Conservation (phyloP, 1,140 invertebrate species). For the Ruditapes philippinarum region DNA sequence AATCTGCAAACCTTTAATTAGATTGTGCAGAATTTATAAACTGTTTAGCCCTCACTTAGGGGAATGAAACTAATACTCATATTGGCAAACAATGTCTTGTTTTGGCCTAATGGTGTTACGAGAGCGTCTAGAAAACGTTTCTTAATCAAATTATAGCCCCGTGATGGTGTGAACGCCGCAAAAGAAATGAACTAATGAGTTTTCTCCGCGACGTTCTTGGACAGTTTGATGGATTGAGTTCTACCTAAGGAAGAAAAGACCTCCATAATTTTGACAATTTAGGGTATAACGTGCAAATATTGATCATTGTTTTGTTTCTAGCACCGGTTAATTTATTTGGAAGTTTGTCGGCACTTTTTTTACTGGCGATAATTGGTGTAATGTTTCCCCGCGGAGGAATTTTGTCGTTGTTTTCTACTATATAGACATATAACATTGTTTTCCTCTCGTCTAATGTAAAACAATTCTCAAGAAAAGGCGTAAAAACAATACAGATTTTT, state of each 20-base stretch:
- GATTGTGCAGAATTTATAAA: conserved; percentile 68
- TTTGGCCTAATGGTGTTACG: conserved; percentile 63
- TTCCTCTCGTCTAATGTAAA: background rate
- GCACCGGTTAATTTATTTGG: conserved; percentile 67
- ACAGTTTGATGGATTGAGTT: conserved; percentile 67
- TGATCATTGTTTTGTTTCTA: conserved; percentile 67
- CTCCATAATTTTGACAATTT: conserved; percentile 67
- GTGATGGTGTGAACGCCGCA: conserved; percentile 52
- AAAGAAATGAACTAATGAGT: conserved; percentile 67
- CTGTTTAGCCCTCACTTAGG: conserved; percentile 67
- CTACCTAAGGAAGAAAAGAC: conserved; percentile 65
- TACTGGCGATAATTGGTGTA: conserved; percentile 49
- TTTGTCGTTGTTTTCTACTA: background rate
- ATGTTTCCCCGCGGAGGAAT: conserved; percentile 40
- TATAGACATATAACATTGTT: background rate
- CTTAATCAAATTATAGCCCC: conserved; percentile 55
- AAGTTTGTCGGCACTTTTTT: conserved; percentile 55
- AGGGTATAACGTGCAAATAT: conserved; percentile 65
- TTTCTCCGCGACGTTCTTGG: conserved; percentile 28
- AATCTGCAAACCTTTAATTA: conserved; percentile 66
- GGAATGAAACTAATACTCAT: conserved; percentile 57
- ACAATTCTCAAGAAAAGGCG: background rate
- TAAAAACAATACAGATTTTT: too few relatives aligned
- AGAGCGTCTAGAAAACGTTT: conserved; percentile 65
- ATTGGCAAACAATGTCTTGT: conserved; percentile 67